These are phyloP conservation scores for Caenorhabditis sinica DNA, from an alignment of 2,888 invertebrate species.

Conservation along the genomic window DNA sequence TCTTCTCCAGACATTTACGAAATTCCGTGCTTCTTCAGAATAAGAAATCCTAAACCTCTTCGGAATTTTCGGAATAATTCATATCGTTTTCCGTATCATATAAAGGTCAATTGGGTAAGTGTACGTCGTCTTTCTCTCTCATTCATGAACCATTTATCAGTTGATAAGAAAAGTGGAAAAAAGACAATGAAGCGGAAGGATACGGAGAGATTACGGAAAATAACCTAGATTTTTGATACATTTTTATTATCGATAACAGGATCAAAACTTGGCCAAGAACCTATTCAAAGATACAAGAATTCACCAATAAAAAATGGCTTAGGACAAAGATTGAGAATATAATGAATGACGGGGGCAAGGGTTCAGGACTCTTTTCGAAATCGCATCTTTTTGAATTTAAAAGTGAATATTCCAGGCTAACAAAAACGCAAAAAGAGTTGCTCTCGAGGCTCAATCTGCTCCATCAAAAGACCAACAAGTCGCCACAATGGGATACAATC, in stretches of 20 bases:
- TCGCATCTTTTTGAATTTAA: not conserved
- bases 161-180: slow-evolving; percentile 41
- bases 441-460: slow-evolving; percentile 73
- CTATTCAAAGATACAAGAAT: not conserved
- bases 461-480: slow-evolving; percentile 80
- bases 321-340: not conserved
- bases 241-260: slow-evolving; percentile 54
- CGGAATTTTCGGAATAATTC: slow-evolving; percentile 27
- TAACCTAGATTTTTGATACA: slow-evolving; percentile 63
- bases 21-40: slow-evolving; percentile 15
- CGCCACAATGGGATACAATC: slow-evolving; percentile 80
- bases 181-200: slow-evolving; percentile 20
- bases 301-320: not conserved
- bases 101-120: slow-evolving; percentile 42
- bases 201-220: slow-evolving; percentile 7
- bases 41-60: not conserved
- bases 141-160: slow-evolving; percentile 30
- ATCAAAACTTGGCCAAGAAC: slow-evolving; percentile 19
- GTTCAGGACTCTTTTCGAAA: too few relatives aligned
- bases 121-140: not conserved
- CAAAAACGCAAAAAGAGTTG: slow-evolving; percentile 82
- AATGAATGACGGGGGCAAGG: too few relatives aligned
- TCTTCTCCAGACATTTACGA: slow-evolving; percentile 16
- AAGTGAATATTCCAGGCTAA: slow-evolving; percentile 75
- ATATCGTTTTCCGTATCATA: slow-evolving; percentile 39